These are phyloP conservation scores for Dryoscopus gambensis DNA, from an alignment of 2,113 vertebrate species.

Conservation along the genomic window DNA sequence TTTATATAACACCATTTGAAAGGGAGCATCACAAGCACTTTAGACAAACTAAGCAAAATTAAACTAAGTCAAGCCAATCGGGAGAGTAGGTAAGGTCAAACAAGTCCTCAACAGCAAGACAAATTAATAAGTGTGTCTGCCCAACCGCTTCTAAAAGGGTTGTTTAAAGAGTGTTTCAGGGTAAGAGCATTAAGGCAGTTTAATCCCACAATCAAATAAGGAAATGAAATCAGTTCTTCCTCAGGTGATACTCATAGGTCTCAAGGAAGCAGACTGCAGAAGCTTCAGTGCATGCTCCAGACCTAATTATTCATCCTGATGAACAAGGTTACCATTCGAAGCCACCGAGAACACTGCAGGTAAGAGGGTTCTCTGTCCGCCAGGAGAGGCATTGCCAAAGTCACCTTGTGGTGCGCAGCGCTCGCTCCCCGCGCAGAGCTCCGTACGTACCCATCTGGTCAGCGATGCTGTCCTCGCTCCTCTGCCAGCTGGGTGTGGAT, in stretches of 20 bases:
- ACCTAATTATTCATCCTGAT: neutral
- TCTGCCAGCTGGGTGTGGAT: conserved; percentile 84
- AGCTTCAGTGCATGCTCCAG: neutral
- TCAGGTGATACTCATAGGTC: neutral
- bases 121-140: neutral
- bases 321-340: neutral
- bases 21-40: neutral
- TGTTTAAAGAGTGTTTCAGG: neutral
- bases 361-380: neutral
- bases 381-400: neutral
- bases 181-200: neutral
- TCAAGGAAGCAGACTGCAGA: neutral
- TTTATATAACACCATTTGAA: neutral
- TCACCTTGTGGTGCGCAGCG: neutral
- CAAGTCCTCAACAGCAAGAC: neutral
- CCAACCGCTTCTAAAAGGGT: neutral
- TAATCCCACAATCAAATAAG: neutral
- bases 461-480: conserved; percentile 77
- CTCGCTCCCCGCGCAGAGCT: neutral
- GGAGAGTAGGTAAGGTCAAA: neutral
- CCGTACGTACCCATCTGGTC: conserved; percentile 78
- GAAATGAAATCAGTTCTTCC: neutral
- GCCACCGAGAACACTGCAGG: neutral
- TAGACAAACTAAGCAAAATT: conserved; percentile 11
- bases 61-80: neutral